Conservation (phyloP, 2,888 invertebrate genomes). For the Oxyscelio sp. region DNA sequence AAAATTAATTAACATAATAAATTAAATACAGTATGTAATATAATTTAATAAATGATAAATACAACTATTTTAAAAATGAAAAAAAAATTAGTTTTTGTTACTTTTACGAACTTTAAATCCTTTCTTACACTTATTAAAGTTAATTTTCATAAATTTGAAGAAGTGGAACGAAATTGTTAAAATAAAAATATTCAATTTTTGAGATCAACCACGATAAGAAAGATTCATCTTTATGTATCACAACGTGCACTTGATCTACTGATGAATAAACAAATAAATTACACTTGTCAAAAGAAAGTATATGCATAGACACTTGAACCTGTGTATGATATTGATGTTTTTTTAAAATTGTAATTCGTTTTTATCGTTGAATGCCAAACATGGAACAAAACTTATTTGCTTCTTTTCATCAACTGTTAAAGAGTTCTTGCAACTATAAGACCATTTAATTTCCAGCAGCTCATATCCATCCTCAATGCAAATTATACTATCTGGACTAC, state of each 20-base stretch:
- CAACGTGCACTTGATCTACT: slow-evolving; percentile 28
- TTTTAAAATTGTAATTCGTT: background rate
- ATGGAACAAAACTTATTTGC: background rate
- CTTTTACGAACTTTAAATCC: too few relatives aligned
- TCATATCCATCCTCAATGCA: background rate
- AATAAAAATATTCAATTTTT: slow-evolving; percentile 56
- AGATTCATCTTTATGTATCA: slow-evolving; percentile 23
- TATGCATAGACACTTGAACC: background rate
- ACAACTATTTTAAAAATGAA: too few relatives aligned
- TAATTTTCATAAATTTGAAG: background rate
- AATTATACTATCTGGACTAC: background rate
- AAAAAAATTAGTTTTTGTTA: too few relatives aligned
- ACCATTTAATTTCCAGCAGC: background rate
- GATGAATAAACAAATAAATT: slow-evolving; percentile 50
- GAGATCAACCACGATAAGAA: slow-evolving; percentile 38
- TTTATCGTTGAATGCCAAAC: background rate
- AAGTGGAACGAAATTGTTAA: too few relatives aligned
- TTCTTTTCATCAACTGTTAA: background rate
- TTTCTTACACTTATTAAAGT: slow-evolving; percentile 18
- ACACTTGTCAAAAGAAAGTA: too few relatives aligned
- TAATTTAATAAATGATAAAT: too few relatives aligned
- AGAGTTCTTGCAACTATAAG: background rate
- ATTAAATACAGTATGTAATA: too few relatives aligned
- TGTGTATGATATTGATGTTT: background rate
- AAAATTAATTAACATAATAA: too few relatives aligned